These are phyloP conservation scores for Galago senegalensis DNA, from an alignment of 2,797 vertebrate species.

Conservation along the genomic window DNA sequence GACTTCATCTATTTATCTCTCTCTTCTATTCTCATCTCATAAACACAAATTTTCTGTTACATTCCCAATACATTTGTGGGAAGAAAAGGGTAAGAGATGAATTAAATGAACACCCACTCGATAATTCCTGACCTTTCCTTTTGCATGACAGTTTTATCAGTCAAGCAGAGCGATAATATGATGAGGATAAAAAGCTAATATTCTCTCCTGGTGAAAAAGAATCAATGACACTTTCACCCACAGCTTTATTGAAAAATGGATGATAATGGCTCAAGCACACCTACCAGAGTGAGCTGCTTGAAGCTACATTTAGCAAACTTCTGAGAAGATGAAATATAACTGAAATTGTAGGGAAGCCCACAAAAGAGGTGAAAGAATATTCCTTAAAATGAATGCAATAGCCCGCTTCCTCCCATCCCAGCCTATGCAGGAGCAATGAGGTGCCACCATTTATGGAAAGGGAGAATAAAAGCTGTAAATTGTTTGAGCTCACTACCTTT, in stretches of 20 bases:
- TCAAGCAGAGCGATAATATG: conserved; percentile 80
- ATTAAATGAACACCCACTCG: conserved; percentile 82
- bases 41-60: conserved; percentile 83
- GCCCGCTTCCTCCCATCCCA: conserved; percentile 25
- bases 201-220: conserved; percentile 77
- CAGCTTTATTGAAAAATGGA: conserved; percentile 79
- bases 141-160: conserved; percentile 81
- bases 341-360: conserved; percentile 71
- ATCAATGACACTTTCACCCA: conserved; percentile 81
- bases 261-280: conserved; percentile 76
- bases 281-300: conserved; percentile 69
- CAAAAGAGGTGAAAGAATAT: conserved; percentile 61
- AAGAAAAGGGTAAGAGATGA: conserved; percentile 63
- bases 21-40: conserved; percentile 69
- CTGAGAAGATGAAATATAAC: conserved; percentile 67
- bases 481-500: conserved; percentile 54
- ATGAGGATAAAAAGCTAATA: conserved; percentile 82
- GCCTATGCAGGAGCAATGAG: conserved; percentile 66
- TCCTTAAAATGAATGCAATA: conserved; percentile 75
- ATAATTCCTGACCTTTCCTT: conserved; percentile 81
- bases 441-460: conserved; percentile 58
- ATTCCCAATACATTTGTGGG: conserved; percentile 74
- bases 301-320: conserved; percentile 76
- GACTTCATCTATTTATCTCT: conserved; percentile 75
- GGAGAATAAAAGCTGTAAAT: conserved; percentile 55